Conservation (phyloP, 2,797 vertebrate genomes). For the Megaceryle alcyon region DNA sequence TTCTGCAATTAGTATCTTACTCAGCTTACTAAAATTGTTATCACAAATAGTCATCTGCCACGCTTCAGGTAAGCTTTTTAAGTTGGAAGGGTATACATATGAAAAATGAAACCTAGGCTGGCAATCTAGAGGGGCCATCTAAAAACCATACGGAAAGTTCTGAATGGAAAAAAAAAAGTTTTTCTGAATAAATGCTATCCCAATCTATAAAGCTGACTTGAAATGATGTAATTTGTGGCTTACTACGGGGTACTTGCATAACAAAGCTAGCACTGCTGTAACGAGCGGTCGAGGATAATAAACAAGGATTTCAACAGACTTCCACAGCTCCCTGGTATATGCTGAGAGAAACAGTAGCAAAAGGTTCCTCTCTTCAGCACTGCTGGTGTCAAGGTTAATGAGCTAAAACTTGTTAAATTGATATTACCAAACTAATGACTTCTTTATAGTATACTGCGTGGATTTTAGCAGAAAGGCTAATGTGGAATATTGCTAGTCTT, state of each 20-base stretch:
- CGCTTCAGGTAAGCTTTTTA: background rate
- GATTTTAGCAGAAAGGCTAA: conserved; percentile 63
- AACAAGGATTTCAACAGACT: background rate
- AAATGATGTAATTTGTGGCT: background rate
- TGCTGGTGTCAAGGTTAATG: conserved; percentile 67
- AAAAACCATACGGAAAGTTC: background rate
- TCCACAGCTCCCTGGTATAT: background rate
- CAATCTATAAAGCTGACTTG: background rate
- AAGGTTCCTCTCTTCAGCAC: conserved; percentile 39
- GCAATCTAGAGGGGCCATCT: background rate
- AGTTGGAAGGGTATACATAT: background rate
- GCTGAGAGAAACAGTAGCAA: conserved; percentile 38
- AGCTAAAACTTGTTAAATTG: conserved; percentile 71
- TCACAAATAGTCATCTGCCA: background rate
- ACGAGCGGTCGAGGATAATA: background rate
- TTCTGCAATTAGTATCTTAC: background rate
- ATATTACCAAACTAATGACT: conserved; percentile 66
- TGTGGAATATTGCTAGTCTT: conserved; percentile 33
- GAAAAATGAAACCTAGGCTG: background rate
- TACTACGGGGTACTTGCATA: background rate
- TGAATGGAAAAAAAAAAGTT: background rate
- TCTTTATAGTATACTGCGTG: conserved; percentile 59
- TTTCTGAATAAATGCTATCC: background rate
- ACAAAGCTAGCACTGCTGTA: background rate
- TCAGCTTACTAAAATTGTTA: background rate